These are phyloP conservation scores for Pseudomyrmex pallidus DNA, from an alignment of 1,140 invertebrate genomes.

Conservation along the genomic window DNA sequence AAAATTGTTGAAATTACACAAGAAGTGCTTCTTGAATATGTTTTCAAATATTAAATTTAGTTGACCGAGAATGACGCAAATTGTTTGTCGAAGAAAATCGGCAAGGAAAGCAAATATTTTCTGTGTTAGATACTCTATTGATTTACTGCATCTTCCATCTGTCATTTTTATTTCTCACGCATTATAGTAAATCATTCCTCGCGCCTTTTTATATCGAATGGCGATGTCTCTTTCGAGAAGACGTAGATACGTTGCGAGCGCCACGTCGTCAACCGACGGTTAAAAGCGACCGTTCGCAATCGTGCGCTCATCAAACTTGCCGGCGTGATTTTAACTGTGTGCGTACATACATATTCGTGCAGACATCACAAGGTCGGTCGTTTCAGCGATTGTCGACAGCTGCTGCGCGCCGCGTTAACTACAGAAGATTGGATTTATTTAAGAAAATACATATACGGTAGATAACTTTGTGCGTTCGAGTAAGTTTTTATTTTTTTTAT, in stretches of 20 bases:
- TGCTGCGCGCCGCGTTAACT: conserved; percentile 52
- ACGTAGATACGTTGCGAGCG: conserved; percentile 14
- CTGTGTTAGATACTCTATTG: too few relatives aligned
- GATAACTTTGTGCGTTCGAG: not conserved
- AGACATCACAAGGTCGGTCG: conserved; percentile 53
- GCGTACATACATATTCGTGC: conserved; percentile 46
- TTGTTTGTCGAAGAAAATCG: not conserved
- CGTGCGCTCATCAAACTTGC: conserved; percentile 41
- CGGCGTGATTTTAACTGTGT: conserved; percentile 35
- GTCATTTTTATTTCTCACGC: conserved; percentile 1
- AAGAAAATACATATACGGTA: conserved; percentile 11
- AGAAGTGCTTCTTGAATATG: not conserved
- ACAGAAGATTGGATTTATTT: conserved; percentile 3
- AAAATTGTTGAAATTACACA: not conserved
- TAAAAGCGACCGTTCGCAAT: conserved; percentile 46
- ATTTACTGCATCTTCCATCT: not conserved
- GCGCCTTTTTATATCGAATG: conserved; percentile 25
- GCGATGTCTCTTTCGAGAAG: conserved; percentile 20
- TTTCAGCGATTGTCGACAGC: conserved; percentile 60
- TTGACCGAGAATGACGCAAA: not conserved
- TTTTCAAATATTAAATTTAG: not conserved
- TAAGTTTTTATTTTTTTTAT: conserved; percentile 28
- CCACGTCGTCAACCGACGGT: not conserved
- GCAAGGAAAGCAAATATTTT: too few relatives aligned
- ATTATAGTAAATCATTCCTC: conserved; percentile 39